These are phyloP conservation scores for Caenorhabditis japonica DNA, from an alignment of 2,888 invertebrate genomes.

Conservation along the genomic window DNA sequence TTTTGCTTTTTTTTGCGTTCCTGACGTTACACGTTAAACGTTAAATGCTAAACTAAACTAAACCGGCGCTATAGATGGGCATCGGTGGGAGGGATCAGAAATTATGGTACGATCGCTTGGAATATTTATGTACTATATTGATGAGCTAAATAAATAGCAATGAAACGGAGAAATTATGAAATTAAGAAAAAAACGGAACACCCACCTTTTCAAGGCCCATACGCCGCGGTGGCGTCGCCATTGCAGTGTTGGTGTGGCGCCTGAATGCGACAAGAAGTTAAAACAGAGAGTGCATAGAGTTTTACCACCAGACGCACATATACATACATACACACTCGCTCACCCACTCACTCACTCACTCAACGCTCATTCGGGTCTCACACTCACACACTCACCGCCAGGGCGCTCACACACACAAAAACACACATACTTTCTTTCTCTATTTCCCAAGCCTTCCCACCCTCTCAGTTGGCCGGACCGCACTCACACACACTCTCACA, in stretches of 20 bases:
- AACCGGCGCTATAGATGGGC: too few relatives aligned
- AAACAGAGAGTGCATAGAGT: conserved; percentile 60
- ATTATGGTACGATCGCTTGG: too few relatives aligned
- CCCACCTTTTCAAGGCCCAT: conserved; percentile 54
- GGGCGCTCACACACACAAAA: conserved; percentile 31
- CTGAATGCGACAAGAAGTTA: conserved; percentile 58
- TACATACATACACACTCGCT: conserved; percentile 50
- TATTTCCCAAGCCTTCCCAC: conserved; percentile 14
- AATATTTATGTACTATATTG: too few relatives aligned
- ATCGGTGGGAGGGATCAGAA: too few relatives aligned
- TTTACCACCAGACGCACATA: conserved; percentile 54
- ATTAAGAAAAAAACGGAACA: conserved; percentile 20
- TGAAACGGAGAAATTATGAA: too few relatives aligned
- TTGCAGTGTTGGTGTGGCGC: conserved; percentile 55
- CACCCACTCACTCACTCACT: conserved; percentile 48
- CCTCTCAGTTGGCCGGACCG: conserved; percentile 30
- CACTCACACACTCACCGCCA: conserved; percentile 36
- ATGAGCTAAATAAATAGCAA: too few relatives aligned
- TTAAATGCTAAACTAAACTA: too few relatives aligned
- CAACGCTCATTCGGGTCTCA: conserved; percentile 36
- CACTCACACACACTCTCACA: conserved; percentile 35
- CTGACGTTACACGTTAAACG: too few relatives aligned
- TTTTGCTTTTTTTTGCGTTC: too few relatives aligned
- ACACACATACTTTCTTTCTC: conserved; percentile 35
- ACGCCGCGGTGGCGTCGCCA: conserved; percentile 54